Evolutionary conservation across 2,797 vertebrate species (phyloP), one percentile per base, ranked within the genome.

Genomic region (Gymnodraco acuticeps): DNA sequence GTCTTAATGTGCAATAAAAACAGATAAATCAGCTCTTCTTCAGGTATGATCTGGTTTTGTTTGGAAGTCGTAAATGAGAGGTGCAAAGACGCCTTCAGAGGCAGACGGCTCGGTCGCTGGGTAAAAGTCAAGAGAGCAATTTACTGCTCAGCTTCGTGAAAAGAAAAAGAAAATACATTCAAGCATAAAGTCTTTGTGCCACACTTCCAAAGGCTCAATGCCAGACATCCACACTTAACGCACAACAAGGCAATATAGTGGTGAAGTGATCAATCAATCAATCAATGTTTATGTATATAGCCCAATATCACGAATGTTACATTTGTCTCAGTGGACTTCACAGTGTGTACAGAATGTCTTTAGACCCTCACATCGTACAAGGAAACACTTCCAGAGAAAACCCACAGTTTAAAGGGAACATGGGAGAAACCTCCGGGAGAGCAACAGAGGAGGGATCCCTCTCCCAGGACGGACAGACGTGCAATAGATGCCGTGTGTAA

Each of bases 121-220:
- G 19, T 67, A 77, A 92, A 58, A 50, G 83, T 85, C 87, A 67
- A 2, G 78, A 88, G 90, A 70, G 85, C 86, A 92, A 90, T 88
- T 89, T 87, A 85, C 74, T 51, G 61, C 70, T 75, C 75, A 84
- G 56, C 31, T 70, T 73, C 59, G 67, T 14, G 43, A 23, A 23
- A 62, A 10, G 67, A 42, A 63, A 27, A 75, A 33, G 46, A 51
- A 46, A 46, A 73, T 63, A 42, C 7, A 53, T 23, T 50, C 33
- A 88, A 61, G 48, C 59, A 61, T 23, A 42, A 46, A 50, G 60
- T 71, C 52, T 60, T 38, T 14, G 68, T 81, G 65, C 81, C 79
- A 81, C 59, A 70, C 66, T 71, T 82, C 56, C 62, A 73, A 80
- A 79, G 65, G 43, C 53, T 58, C 55, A 66, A 47, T 42, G 64